These are phyloP conservation scores for Otolemur crassicaudatus DNA, from an alignment of 2,797 vertebrate species.

Conservation along the genomic window DNA sequence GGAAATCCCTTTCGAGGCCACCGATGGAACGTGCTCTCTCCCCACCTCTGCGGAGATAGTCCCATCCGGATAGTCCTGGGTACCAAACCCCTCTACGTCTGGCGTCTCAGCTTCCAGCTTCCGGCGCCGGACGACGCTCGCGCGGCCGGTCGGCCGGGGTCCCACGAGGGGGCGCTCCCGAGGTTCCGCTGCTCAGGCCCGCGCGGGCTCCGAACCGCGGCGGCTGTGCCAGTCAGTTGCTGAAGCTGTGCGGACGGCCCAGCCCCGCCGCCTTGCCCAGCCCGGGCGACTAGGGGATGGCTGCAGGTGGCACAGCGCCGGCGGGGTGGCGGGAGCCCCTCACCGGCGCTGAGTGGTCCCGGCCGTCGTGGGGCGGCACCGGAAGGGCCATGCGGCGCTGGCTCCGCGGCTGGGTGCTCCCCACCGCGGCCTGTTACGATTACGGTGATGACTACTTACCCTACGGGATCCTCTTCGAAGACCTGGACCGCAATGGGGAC, in stretches of 20 bases:
- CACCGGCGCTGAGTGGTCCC: neutral
- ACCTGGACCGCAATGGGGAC: constrained; percentile 92
- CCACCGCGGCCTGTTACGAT: constrained; percentile 73
- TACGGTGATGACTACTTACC: neutral
- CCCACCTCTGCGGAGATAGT: fast-evolving
- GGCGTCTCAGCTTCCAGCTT: neutral
- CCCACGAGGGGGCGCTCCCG: neutral
- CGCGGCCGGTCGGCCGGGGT: fast-evolving
- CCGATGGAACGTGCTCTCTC: fast-evolving
- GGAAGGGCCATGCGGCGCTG: constrained; percentile 74
- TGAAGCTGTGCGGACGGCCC: fast-evolving
- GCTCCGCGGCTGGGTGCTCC: constrained; percentile 85
- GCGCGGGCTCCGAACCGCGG: fast-evolving
- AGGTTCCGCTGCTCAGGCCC: neutral
- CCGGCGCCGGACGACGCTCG: fast-evolving
- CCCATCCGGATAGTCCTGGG: fast-evolving
- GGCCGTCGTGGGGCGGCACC: too few relatives aligned
- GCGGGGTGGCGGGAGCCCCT: neutral
- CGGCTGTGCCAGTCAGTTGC: fast-evolving
- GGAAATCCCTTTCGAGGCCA: neutral
- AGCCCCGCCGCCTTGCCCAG: fast-evolving
- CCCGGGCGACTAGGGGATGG: too few relatives aligned
- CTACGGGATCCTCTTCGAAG: constrained; percentile 92
- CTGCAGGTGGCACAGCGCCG: fast-evolving
- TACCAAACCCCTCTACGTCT: fast-evolving